phyloP scores from a whole-genome alignment of 2,797 vertebrate species.

The Neosilurus mollespiculum region DNA sequence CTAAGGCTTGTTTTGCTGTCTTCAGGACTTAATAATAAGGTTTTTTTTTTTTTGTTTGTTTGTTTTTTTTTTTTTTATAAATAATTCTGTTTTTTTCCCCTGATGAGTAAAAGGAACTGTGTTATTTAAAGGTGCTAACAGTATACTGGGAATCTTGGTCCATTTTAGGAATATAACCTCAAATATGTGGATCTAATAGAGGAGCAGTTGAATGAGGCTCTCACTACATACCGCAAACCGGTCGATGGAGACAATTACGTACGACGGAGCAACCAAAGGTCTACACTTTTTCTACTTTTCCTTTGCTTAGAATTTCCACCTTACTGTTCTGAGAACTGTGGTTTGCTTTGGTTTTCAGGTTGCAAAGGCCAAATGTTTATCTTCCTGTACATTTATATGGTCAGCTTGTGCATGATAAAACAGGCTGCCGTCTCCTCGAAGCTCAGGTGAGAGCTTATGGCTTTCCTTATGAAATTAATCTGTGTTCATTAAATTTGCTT shows the following conservation, averaged over 20 bases:
- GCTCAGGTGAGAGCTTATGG: conserved; percentile 80
- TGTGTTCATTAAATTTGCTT: neutral
- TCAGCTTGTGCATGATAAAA: conserved; percentile 97
- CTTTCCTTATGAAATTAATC: neutral
- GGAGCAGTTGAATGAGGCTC: conserved; percentile 96
- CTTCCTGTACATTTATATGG: conserved; percentile 96
- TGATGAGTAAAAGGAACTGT: neutral
- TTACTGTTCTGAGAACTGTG: neutral
- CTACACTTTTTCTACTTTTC: neutral
- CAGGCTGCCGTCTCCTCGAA: conserved; percentile 96
- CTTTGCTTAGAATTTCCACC: neutral
- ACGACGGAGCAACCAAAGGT: conserved; percentile 98
- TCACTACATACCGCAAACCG: conserved; percentile 97
- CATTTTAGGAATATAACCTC: conserved; percentile 88
- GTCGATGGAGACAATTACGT: conserved; percentile 98
- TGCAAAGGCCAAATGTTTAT: conserved; percentile 95
- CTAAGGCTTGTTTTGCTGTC: too few species aligned
- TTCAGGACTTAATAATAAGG: too few species aligned
- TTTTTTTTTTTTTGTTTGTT: too few species aligned
- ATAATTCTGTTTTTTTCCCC: neutral
- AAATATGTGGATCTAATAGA: conserved; percentile 97
- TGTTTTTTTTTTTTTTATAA: too few species aligned
- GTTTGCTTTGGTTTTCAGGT: conserved; percentile 69
- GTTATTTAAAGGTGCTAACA: neutral
- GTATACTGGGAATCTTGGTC: neutral